Base-by-base conservation (phyloP, 92 coral and sea anemone species). In the Porites rus region DNA sequence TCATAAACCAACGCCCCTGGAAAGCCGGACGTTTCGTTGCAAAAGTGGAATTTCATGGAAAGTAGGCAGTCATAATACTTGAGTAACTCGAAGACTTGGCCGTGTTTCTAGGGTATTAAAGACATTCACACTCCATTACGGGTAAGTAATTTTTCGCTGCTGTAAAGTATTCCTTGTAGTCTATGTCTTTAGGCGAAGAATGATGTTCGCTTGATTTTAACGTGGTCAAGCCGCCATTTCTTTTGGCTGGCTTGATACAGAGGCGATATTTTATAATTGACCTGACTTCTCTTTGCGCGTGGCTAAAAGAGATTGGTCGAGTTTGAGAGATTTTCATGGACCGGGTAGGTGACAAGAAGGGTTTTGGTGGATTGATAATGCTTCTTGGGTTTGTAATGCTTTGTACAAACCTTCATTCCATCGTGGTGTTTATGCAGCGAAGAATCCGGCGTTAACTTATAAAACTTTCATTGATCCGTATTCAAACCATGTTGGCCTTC, bases 1-100 rank as follows among this genome's bases (percentile, higher is more conserved):
- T 84, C 91, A 88, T 75, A 77, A 90, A 95, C 95, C 98, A 94
- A 95, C 95, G 96, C 96, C 98, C 98, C 98, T 93, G 92, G 89
- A 93, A 91, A 84, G 94, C 95, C 94, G 94, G 95, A 92, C 93
- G 46, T 82, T 90, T 72, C 88, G 81, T 82, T 73, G 89, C 91
- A 79, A 84, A 70, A 87, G 85, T 86, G 79, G 69, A 90, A 60
- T 90, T 72, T 90, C 84, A 74, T 70, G 87, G 83, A 86, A 86
- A 64, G 22, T 66, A 51, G 87, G 85, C 24, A 80, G 67, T 73
- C 50, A 16, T 20, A 59, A 54, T 65, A 82, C 54, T 76, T 79
- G 73, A 61, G 80, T 61, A 10, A 73, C 60, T 43, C 68, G 75
- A 43, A 24, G 20, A 69, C 76, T 81, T 84, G 64, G 52, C 88